A percentile compares a stretch with the other conserved stretches of the same genome.
phyloP scores from a whole-genome alignment of 2,113 vertebrate species.

The Actenoides hombroni region DNA sequence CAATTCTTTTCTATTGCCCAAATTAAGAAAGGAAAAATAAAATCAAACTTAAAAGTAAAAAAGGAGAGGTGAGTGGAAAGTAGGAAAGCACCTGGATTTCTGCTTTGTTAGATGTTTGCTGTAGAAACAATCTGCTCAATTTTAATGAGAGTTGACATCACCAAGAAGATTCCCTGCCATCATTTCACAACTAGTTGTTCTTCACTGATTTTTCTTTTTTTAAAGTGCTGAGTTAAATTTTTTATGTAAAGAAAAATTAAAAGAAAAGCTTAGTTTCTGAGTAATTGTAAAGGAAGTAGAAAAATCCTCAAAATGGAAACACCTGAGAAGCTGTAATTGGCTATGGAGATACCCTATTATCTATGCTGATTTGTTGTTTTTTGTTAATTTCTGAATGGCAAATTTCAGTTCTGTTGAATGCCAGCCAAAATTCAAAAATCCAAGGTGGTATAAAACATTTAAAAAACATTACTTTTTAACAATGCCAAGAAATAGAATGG shows the following conservation, averaged over 20 bases:
- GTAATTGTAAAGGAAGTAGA: neutral
- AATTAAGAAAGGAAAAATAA: neutral
- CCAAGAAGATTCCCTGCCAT: conserved; percentile 33
- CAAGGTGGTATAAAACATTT: conserved; percentile 67
- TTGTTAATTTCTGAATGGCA: neutral
- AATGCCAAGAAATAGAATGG: conserved; percentile 70
- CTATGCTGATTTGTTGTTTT: neutral
- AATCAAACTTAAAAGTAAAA: neutral
- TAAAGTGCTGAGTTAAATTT: neutral
- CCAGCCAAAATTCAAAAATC: conserved; percentile 58
- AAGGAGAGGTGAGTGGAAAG: neutral
- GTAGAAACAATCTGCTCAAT: conserved; percentile 65
- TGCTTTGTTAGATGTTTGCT: conserved; percentile 40
- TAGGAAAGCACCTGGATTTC: conserved; percentile 54
- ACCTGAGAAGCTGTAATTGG: neutral
- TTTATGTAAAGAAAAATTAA: neutral
- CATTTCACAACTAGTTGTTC: neutral
- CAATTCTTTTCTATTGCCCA: neutral
- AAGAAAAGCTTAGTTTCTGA: neutral
- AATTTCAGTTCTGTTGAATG: neutral
- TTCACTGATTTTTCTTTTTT: neutral
- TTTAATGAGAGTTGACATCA: conserved; percentile 63
- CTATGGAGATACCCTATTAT: neutral
- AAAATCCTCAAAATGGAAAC: neutral
- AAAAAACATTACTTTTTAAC: conserved; percentile 71